phyloP scores from a whole-genome alignment of 2,113 vertebrate species.

The Epinephelus lanceolatus region DNA sequence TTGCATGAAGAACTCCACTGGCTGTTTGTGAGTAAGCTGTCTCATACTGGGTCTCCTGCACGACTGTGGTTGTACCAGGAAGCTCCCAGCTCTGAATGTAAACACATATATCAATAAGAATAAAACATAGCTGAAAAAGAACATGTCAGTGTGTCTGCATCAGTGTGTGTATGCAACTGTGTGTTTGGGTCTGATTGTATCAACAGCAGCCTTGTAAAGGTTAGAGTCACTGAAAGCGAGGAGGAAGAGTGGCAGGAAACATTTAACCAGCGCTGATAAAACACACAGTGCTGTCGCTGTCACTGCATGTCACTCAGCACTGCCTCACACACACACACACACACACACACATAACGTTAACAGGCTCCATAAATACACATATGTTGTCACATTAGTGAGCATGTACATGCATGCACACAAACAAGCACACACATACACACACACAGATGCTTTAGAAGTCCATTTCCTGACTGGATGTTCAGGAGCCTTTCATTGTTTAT shows the following conservation, averaged over 20 bases:
- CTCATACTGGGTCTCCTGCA: not conserved
- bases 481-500: conserved; percentile 60
- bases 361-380: conserved; percentile 2
- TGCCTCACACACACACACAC: not conserved
- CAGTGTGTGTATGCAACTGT: conserved; percentile 8
- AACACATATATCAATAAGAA: not conserved
- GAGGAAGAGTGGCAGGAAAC: conserved; percentile 76
- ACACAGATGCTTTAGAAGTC: conserved; percentile 40
- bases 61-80: not conserved
- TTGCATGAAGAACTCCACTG: not conserved
- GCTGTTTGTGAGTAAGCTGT: not conserved
- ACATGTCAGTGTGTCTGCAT: conserved; percentile 3
- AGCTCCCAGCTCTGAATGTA: not conserved
- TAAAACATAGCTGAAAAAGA: not conserved
- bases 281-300: conserved; percentile 27
- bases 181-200: conserved; percentile 52
- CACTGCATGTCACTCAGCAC: conserved; percentile 31
- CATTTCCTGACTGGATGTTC: conserved; percentile 45
- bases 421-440: not conserved
- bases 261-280: conserved; percentile 77
- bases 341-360: not conserved
- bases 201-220: conserved; percentile 63
- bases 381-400: not conserved
- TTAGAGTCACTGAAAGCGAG: conserved; percentile 44
- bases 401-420: no score